Percentiles rank a stretch among this genome's conserved stretches.
Evolutionary conservation across 2,113 vertebrate species (phyloP).

Genomic region (Halichoeres trimaculatus): DNA sequence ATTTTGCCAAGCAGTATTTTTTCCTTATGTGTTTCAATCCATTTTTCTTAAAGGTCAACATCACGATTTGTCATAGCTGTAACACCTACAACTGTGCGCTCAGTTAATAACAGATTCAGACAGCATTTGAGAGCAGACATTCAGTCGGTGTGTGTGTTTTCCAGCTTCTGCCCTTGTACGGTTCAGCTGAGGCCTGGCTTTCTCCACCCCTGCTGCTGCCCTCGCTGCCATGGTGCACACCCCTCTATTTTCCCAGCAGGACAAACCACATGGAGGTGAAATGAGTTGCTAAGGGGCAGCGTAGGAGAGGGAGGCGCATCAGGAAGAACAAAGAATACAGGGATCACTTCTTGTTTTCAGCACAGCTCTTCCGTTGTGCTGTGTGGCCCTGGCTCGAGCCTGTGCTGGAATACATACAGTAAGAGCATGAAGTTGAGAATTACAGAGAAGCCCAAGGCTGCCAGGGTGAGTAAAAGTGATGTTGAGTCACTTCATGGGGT

Average conservation of each 20-base stretch:
- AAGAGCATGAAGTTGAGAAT: conserved; percentile 23
- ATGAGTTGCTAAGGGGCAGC: conserved; percentile 7
- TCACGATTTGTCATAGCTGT: background rate
- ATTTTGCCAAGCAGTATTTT: background rate
- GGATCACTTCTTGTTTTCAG: conserved; percentile 24
- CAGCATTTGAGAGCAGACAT: conserved; percentile 19
- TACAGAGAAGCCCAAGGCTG: conserved; percentile 42
- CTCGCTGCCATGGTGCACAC: conserved; percentile 37
- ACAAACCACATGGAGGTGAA: conserved; percentile 36
- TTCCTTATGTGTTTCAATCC: background rate
- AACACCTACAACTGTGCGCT: background rate
- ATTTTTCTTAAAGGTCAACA: conserved; percentile 4
- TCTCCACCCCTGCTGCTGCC: conserved; percentile 53
- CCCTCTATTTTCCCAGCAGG: conserved; percentile 61
- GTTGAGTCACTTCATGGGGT: conserved; percentile 66
- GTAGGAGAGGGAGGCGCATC: background rate
- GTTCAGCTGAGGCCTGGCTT: conserved; percentile 32
- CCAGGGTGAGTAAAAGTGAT: conserved; percentile 56
- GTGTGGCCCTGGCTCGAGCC: background rate
- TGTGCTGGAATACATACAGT: conserved; percentile 30
- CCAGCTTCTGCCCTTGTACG: conserved; percentile 9
- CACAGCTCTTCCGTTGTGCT: conserved; percentile 25
- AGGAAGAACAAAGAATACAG: background rate
- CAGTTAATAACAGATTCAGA: conserved; percentile 20
- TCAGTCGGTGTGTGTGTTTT: conserved; percentile 22